Evolutionary conservation across 2,113 vertebrate species (phyloP).

Genomic region (Verasper variegatus): DNA sequence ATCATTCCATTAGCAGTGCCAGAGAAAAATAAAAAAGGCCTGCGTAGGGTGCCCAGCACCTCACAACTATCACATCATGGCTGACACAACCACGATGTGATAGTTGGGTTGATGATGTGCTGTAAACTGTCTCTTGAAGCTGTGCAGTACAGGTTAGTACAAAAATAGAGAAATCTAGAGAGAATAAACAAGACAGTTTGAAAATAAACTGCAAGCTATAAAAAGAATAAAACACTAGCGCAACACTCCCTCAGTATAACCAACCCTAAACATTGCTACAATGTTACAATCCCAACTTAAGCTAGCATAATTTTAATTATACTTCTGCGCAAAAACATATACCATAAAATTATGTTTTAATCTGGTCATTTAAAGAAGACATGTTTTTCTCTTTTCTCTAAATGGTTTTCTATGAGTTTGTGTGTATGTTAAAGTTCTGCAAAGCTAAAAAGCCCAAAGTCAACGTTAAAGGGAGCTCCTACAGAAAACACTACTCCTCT

Average conservation of each 20-base stretch:
- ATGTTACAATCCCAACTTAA: neutral
- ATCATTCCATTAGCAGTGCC: constrained; percentile 20
- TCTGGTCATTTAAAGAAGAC: neutral
- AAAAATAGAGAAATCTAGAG: constrained; percentile 67
- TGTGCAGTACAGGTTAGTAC: constrained; percentile 58
- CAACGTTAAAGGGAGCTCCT: too few relatives aligned
- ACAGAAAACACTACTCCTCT: too few relatives aligned
- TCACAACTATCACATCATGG: constrained; percentile 15
- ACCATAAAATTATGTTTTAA: neutral
- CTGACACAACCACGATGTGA: neutral
- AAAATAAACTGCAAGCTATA: constrained; percentile 26
- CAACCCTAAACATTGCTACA: constrained; percentile 4
- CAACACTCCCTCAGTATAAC: constrained; percentile 8
- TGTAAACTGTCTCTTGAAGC: constrained; percentile 34
- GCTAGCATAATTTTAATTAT: neutral
- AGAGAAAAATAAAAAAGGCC: constrained; percentile 29
- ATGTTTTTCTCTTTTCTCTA: too few relatives aligned
- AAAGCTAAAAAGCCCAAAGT: too few relatives aligned
- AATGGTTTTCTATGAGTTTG: too few relatives aligned
- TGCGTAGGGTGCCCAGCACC: constrained; percentile 34
- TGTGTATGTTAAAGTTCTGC: too few relatives aligned
- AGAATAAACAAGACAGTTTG: constrained; percentile 23
- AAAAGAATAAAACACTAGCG: constrained; percentile 13
- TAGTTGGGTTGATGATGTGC: neutral
- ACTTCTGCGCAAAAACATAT: neutral